Evolutionary conservation across 2,888 invertebrate species (phyloP).

Genomic region (Laspeyria flexula): DNA sequence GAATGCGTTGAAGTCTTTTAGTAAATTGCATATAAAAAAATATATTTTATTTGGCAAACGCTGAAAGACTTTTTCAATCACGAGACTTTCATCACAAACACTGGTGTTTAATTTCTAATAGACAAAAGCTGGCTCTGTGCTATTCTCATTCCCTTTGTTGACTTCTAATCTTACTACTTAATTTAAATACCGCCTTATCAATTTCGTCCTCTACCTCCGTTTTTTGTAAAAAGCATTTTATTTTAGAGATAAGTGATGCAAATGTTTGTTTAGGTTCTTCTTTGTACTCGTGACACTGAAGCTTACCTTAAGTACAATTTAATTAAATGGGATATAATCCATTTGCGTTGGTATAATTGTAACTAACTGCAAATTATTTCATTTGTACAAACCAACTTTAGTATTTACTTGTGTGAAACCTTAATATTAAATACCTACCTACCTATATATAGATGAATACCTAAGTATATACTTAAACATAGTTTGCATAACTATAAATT

Average conservation of each 20-base stretch:
- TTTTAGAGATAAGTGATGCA: slow-evolving; percentile 9
- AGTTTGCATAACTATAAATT: no score
- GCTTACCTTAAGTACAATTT: neutral
- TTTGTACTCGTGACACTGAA: neutral
- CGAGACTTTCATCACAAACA: slow-evolving; percentile 1
- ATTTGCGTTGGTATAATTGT: no score
- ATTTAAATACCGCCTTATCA: slow-evolving; percentile 31
- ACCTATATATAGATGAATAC: no score
- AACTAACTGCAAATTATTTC: no score
- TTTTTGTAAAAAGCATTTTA: slow-evolving; percentile 14
- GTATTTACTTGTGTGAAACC: no score
- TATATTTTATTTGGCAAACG: neutral
- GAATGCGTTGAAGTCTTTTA: neutral
- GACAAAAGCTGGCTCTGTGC: slow-evolving; percentile 28
- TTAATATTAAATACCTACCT: no score
- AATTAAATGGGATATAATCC: neutral
- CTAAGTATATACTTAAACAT: no score
- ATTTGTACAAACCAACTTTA: no score
- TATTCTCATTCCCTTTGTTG: slow-evolving; percentile 30
- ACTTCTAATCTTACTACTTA: slow-evolving; percentile 33
- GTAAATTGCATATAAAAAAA: neutral
- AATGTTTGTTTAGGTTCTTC: slow-evolving; percentile 15
- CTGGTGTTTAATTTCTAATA: slow-evolving; percentile 25
- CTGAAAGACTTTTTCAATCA: slow-evolving; percentile 16
- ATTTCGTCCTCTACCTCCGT: slow-evolving; percentile 12